phyloP scores from a whole-genome alignment of 1,140 invertebrate species.

The Dreissena polymorpha region DNA sequence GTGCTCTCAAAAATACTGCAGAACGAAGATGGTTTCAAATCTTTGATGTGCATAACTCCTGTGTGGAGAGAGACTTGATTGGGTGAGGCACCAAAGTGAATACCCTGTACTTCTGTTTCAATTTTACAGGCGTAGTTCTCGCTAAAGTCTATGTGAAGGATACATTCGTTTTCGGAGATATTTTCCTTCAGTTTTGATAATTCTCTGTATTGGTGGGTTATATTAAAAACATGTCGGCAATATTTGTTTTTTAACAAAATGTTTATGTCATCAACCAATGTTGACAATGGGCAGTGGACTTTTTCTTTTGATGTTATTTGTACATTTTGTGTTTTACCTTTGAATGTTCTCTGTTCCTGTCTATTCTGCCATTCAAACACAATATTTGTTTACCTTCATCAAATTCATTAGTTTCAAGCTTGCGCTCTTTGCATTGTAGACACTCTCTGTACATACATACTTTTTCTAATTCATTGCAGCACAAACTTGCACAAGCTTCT shows the following conservation, averaged over 20 bases:
- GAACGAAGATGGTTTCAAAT: too few relatives aligned
- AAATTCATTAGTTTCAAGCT: background rate
- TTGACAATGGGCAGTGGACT: background rate
- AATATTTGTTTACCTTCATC: constrained; percentile 37
- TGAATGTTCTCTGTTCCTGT: constrained; percentile 27
- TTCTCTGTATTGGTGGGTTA: constrained; percentile 58
- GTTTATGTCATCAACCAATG: constrained; percentile 20
- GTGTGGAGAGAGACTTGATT: too few relatives aligned
- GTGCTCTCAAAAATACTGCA: constrained; percentile 43
- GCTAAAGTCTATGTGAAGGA: too few relatives aligned
- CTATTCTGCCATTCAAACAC: constrained; percentile 26
- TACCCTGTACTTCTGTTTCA: too few relatives aligned
- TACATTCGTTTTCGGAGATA: too few relatives aligned
- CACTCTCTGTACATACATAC: constrained; percentile 40
- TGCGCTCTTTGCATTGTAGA: constrained; percentile 18
- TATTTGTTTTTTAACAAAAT: constrained; percentile 24
- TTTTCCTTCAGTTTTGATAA: too few relatives aligned
- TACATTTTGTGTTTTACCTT: constrained; percentile 19
- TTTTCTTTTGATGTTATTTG: constrained; percentile 29
- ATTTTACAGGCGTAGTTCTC: too few relatives aligned
- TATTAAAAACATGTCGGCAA: constrained; percentile 41
- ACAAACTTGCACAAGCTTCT: constrained; percentile 31
- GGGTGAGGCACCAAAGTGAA: too few relatives aligned
- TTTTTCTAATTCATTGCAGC: constrained; percentile 25
- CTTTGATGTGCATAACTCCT: too few relatives aligned